Evolutionary conservation across 2,888 invertebrate species (phyloP).

Genomic region (Eristalis intricaria): DNA sequence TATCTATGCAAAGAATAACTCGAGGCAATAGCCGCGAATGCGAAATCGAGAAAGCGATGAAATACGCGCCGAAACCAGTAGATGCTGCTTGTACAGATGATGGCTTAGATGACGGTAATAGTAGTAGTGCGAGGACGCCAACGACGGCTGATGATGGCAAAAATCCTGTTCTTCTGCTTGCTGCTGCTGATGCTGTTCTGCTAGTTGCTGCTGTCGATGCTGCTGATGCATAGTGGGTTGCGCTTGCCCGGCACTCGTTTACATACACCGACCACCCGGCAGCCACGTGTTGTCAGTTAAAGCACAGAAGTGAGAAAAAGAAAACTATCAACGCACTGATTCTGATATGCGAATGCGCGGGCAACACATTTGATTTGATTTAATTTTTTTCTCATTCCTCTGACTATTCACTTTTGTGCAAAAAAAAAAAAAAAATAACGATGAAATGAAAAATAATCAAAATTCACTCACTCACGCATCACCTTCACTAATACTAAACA

Average conservation of each 20-base stretch:
- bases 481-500: constrained; percentile 39
- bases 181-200: constrained; percentile 18
- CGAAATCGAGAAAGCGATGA: constrained; percentile 19
- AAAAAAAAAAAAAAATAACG: constrained; percentile 17
- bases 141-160: constrained; percentile 62
- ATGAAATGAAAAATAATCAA: constrained; percentile 13
- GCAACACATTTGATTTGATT: constrained; percentile 10
- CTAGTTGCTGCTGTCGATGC: constrained; percentile 39
- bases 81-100: constrained; percentile 60
- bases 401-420: too few relatives aligned
- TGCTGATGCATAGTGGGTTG: constrained; percentile 68
- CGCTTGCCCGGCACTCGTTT: constrained; percentile 35
- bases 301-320: constrained; percentile 4
- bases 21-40: neutral
- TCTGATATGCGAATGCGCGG: constrained; percentile 19
- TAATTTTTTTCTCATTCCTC: neutral
- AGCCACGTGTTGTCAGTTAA: constrained; percentile 50
- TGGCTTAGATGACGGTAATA: constrained; percentile 66
- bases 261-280: constrained; percentile 10
- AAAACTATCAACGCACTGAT: constrained; percentile 1
- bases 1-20: constrained; percentile 32
- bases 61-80: constrained; percentile 29
- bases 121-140: constrained; percentile 65
- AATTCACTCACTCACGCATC: neutral
- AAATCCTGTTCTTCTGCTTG: constrained; percentile 60